A percentile compares a stretch with the other conserved stretches of the same genome.
These are phyloP conservation scores for Hesperophylax magnus DNA, from an alignment of 1,140 invertebrate genomes.

Conservation along the genomic window DNA sequence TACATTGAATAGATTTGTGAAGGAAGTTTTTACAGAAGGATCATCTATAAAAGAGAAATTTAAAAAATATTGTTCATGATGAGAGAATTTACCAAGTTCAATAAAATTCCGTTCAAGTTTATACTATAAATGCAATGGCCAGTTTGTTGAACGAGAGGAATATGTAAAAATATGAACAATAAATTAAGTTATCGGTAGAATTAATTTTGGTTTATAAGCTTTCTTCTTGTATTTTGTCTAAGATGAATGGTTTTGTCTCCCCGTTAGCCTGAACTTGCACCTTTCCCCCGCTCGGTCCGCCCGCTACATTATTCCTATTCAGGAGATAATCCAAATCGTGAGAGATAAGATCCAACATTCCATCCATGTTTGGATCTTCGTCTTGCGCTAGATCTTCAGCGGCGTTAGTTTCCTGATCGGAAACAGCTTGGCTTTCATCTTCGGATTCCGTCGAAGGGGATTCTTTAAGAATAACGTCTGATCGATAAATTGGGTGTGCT, in stretches of 20 bases:
- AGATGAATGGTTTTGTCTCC: constrained; percentile 46
- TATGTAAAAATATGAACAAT: no score
- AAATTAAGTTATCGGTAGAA: no score
- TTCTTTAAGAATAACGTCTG: constrained; percentile 62
- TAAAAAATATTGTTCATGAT: no score
- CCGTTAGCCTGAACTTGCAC: constrained; percentile 28
- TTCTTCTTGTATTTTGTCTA: constrained; percentile 57
- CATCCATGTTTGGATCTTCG: constrained; percentile 68
- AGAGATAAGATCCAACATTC: constrained; percentile 81
- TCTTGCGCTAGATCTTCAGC: constrained; percentile 8
- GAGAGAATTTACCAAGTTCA: no score
- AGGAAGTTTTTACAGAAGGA: no score
- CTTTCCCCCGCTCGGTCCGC: constrained; percentile 60
- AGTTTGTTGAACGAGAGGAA: no score
- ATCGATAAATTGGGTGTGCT: constrained; percentile 58
- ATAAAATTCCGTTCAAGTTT: no score
- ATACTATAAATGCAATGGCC: no score
- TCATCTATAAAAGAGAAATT: no score
- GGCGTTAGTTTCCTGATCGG: constrained; percentile 61
- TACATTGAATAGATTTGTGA: no score
- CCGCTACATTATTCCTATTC: constrained; percentile 71
- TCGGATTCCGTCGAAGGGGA: constrained; percentile 64
- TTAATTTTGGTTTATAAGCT: constrained; percentile 45
- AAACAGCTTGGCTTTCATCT: constrained; percentile 61
- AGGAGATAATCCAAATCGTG: constrained; percentile 82